These are phyloP conservation scores for Aphelocoma coerulescens DNA, from an alignment of 2,113 vertebrate species.

Conservation along the genomic window DNA sequence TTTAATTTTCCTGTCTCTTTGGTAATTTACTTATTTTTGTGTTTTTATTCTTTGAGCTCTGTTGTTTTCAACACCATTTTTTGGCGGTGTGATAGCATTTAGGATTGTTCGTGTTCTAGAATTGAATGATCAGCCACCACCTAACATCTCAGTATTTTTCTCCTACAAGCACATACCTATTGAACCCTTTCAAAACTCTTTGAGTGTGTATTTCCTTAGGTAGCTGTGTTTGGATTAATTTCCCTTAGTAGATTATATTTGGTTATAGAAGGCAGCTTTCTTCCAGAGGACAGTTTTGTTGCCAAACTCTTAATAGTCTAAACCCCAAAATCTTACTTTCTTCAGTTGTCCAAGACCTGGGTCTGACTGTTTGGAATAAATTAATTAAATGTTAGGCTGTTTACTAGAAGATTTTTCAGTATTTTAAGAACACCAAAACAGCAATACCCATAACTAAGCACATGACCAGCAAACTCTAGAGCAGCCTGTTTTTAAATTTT, in stretches of 20 bases:
- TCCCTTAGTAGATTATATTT: background rate
- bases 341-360: background rate
- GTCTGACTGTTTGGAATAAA: background rate
- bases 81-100: background rate
- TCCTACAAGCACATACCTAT: rapidly evolving
- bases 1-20: background rate
- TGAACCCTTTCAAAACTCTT: background rate
- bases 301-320: background rate
- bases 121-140: background rate
- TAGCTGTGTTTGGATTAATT: background rate
- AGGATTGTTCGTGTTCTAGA: background rate
- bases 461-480: background rate
- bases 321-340: background rate
- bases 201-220: background rate
- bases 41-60: background rate
- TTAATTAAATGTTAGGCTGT: background rate
- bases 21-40: background rate
- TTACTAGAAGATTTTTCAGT: background rate
- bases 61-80: background rate
- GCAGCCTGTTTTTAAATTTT: background rate
- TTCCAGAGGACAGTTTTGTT: background rate
- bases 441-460: background rate
- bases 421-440: background rate
- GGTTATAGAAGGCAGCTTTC: background rate
- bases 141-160: background rate